Evolutionary conservation across 1,140 invertebrate species (phyloP), one percentile per base, ranked within the genome.

Genomic region (Rhagoletis pomonella): DNA sequence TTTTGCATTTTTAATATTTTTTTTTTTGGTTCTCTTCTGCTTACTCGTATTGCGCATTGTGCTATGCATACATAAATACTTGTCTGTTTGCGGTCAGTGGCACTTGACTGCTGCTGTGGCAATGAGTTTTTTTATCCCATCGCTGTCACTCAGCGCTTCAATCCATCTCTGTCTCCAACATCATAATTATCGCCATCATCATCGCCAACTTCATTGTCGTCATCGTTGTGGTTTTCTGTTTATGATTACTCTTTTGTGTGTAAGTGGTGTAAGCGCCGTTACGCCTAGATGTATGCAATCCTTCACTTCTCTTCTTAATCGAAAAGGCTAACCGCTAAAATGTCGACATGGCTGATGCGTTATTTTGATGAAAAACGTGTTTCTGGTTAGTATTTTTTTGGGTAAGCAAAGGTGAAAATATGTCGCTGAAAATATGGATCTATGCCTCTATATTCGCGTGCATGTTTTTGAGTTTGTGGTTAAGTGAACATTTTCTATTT

Each of bases 321-420:
- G 44, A n/a, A 73, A 73, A 73, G 42, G 17, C 5, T 42, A 50
- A 73, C 44, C 69, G 44, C 44, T 17, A 47, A 19, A 44, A 29
- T 29, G 29, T 73, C 42, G 14, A 6, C 42, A 73, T 73, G 4
- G 39, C 42, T 73, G 67, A 6, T 17, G 67, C 42, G 60, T 73
- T 42, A 47, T 73, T 62, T 73, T 73, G 42, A 50, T 73, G 69
- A 17, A n/a, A 50, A 47, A 73, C 69, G 69, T 73, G 69, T 73
- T 47, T 47, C 42, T 73, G 69, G 69, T 73, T 73, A 73, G 44
- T 73, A 29, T 29, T 29, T 29, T 73, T 73, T 73, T 12, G 17
- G 69, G 69, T 73, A 55, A 5, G 50, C n/a, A n/a, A 14, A 62
- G 17, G 4, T 14, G 60, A n/a, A 17, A 62, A 17, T 62, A 14